Percentiles rank a stretch among this genome's conserved stretches.
Evolutionary conservation across 1,140 invertebrate genomes (phyloP).

Genomic region (Listronotus oregonensis): DNA sequence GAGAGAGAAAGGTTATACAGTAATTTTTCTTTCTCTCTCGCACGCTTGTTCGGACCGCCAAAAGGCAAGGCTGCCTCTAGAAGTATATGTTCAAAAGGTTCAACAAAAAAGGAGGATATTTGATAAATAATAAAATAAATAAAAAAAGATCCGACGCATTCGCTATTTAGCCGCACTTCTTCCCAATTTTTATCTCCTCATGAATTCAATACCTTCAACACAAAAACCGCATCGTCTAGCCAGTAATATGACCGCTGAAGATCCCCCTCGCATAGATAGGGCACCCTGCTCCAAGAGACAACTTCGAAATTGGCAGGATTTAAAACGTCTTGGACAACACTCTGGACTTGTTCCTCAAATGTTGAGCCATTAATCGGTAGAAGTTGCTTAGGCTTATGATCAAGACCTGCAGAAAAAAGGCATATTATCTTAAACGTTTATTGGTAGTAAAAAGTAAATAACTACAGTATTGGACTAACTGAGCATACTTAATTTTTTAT

Average conservation of each 20-base stretch:
- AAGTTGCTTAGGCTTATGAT: slow-evolving; percentile 75
- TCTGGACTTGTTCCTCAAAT: slow-evolving; percentile 80
- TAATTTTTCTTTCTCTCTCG: too few relatives aligned
- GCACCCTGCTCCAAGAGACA: slow-evolving; percentile 78
- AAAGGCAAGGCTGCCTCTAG: too few relatives aligned
- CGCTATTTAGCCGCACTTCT: too few relatives aligned
- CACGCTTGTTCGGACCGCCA: too few relatives aligned
- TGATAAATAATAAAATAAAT: too few relatives aligned
- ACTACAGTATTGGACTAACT: too few relatives aligned
- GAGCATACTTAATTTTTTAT: too few relatives aligned
- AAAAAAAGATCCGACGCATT: too few relatives aligned
- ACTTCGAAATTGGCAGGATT: slow-evolving; percentile 74
- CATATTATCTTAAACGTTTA: neutral
- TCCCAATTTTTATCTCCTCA: neutral
- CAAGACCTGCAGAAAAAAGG: slow-evolving; percentile 36
- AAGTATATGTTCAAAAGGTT: too few relatives aligned
- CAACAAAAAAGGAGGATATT: too few relatives aligned
- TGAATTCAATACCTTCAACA: slow-evolving; percentile 57
- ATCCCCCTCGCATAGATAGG: slow-evolving; percentile 94
- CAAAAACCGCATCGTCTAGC: slow-evolving; percentile 85
- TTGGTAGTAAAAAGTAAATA: slow-evolving; percentile 56
- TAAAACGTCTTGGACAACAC: slow-evolving; percentile 73
- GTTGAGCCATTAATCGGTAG: slow-evolving; percentile 69
- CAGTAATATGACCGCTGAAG: slow-evolving; percentile 90
- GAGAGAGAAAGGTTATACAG: too few relatives aligned